These are phyloP conservation scores for Drosophila mauritiana DNA, from an alignment of 1,140 invertebrate genomes.

Conservation along the genomic window DNA sequence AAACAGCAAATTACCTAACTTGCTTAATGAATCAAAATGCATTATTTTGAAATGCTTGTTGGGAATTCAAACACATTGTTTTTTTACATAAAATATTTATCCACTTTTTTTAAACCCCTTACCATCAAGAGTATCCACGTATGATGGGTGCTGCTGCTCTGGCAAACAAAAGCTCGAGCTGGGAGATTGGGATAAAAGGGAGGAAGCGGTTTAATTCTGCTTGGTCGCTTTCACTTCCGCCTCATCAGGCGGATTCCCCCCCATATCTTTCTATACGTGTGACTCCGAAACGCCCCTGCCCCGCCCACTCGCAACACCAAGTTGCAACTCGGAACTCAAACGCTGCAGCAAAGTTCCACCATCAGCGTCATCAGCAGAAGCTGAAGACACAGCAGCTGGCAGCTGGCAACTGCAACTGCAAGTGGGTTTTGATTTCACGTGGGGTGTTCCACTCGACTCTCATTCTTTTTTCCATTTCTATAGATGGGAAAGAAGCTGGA, in stretches of 20 bases:
- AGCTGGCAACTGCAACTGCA: slow-evolving; percentile 17
- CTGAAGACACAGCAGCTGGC: slow-evolving; percentile 39
- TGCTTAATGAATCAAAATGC: too few relatives aligned
- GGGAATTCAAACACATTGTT: too few relatives aligned
- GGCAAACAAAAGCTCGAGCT: slow-evolving; percentile 14
- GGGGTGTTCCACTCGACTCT: not conserved
- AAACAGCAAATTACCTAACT: too few relatives aligned
- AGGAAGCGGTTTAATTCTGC: slow-evolving; percentile 74
- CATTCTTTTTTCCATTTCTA: not conserved
- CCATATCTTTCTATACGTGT: slow-evolving; percentile 37
- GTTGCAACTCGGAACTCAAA: slow-evolving; percentile 23
- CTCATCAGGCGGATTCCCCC: slow-evolving; percentile 71
- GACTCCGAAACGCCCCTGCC: slow-evolving; percentile 10
- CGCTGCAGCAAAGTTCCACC: slow-evolving; percentile 19
- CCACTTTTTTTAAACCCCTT: too few relatives aligned
- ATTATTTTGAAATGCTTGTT: too few relatives aligned
- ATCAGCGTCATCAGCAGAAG: slow-evolving; percentile 36
- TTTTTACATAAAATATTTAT: too few relatives aligned
- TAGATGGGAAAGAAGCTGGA: not conserved
- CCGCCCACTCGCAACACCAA: slow-evolving; percentile 40
- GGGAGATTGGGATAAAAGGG: slow-evolving; percentile 4
- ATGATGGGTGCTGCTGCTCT: slow-evolving; percentile 4
- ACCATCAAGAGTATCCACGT: slow-evolving; percentile 1
- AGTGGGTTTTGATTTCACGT: slow-evolving; percentile 56
- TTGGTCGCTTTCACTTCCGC: slow-evolving; percentile 77